These are phyloP conservation scores for Mesochorus sp. DNA, from an alignment of 2,888 invertebrate species.

Conservation along the genomic window DNA sequence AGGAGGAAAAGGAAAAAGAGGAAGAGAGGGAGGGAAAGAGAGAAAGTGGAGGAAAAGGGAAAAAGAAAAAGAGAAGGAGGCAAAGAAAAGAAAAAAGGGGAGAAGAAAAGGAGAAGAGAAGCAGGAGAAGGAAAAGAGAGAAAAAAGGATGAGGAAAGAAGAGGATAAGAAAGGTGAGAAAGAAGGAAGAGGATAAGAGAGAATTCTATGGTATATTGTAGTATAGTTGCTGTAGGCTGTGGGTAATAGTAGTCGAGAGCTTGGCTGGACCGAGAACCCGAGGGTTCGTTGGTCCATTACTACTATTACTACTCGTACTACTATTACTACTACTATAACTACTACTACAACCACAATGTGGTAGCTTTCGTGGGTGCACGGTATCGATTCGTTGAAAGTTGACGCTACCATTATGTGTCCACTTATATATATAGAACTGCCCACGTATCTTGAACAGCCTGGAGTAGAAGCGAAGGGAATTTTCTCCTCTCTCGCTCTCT, in stretches of 20 bases:
- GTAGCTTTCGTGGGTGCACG: conserved; percentile 28
- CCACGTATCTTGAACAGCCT: conserved; percentile 35
- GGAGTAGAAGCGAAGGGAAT: background rate
- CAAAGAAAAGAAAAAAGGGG: background rate
- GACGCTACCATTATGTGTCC: conserved; percentile 55
- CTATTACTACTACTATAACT: background rate
- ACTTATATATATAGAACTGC: conserved; percentile 20
- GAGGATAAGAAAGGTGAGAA: background rate
- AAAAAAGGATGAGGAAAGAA: background rate
- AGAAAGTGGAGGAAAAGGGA: background rate
- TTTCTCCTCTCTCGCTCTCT: background rate
- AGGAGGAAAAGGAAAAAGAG: no score
- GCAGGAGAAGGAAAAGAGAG: background rate
- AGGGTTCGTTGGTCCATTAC: conserved; percentile 37
- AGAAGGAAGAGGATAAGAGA: conserved; percentile 6
- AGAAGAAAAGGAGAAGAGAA: no score
- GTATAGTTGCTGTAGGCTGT: background rate
- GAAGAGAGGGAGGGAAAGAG: no score
- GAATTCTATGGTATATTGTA: conserved; percentile 4
- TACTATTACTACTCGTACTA: conserved; percentile 2
- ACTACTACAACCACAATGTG: no score
- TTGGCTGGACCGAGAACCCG: conserved; percentile 35
- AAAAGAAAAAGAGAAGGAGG: background rate
- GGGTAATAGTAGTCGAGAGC: conserved; percentile 33
- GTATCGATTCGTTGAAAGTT: conserved; percentile 60